Base-by-base conservation (phyloP, 2,888 invertebrate species). In the Drosophila neotestacea region DNA sequence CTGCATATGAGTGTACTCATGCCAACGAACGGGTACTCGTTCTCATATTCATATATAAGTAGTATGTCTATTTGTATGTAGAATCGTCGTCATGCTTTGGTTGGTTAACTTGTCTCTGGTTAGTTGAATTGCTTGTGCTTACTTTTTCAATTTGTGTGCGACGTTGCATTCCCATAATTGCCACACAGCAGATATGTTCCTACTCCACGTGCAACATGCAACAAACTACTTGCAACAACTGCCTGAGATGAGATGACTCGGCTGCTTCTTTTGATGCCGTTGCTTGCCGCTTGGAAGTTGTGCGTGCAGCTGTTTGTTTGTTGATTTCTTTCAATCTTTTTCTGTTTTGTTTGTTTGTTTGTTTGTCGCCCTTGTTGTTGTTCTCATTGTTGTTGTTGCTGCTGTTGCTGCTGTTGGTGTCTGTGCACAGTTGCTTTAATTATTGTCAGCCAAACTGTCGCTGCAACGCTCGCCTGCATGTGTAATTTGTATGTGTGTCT, bases 141-240 rank as follows among this genome's bases (percentile, higher is more conserved):
- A 70, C 69, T 86, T 81, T 86, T 83, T 88, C 87, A 88, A 88
- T 88, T 84, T 85, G 83, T 81, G 85, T 73, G 68, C 86, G 61
- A 64, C 70, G 60, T 59, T 76, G 85, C 82, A 82, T 73, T 46
- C 67, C 64, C 66, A 83, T 80, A 83, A 81, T 77, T 86, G 84
- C 77, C 74, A 65, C 50, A 58, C 30, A 42, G 58, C 30, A 42
- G 58, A 38, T 62, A 51, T 34, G 73, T 44, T 39, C 2, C 38
- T 4, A 9, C 13, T 7, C 32, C 55, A 59, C 59, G 55, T 62
- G 67, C 68, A 60, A 48, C 77, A 34, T 72, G 78, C 77, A 59
- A 48, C 74, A 63, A 44, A 34, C 59, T 27, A 50, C 50, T 41
- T 51, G 51, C 60, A 73, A 50, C 48, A 22, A 55, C 63, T 34